Base-by-base conservation (phyloP, 53 echinoderm and acorn worm species). In the Henricia sp. region DNA sequence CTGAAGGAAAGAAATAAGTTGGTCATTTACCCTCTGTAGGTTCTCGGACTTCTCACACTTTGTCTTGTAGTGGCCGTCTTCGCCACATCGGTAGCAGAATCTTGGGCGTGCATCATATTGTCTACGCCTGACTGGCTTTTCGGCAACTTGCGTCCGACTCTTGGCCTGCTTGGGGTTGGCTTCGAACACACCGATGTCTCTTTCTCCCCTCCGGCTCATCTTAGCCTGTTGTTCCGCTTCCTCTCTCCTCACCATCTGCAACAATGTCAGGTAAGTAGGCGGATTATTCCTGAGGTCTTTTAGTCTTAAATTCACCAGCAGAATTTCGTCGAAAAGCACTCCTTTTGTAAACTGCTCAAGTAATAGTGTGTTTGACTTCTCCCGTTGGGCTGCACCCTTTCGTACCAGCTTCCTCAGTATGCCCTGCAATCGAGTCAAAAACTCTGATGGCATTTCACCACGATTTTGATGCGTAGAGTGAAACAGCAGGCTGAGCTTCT, bases 31-130 rank as follows among this genome's bases (percentile, higher is more conserved):
- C 3, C 9, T 24, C 26, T 72, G 46, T 0, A 68, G 27, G n/a
- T 82, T 60, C 1, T 59, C 44, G 17, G 42, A 29, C 8, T 78
- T 82, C 2, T 30, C 25, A 50, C 91, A 91, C 0, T 25, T 50
- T 27, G 86, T 51, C 23, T 60, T 56, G 0, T 86, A 54, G 55
- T 91, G 91, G 5, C 91, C 91, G 17, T 71, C 75, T 71, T 91
- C 55, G 13, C 87, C 91, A 55, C 91, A 91, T 12, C 51, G 40
- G 39, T 58, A 91, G 56, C 91, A 91, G 28, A 91, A 82, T 26
- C 50, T 51, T 4, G 72, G 72, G 24, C 51, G 41, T 35, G 2
- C 36, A 21, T 9, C 6, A 11, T 36, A 21, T 10, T 17, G 34
- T 16, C 9, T 11, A 20, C 16, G 4, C 37, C n/a, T 32, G n/a